Evolutionary conservation across 2,888 invertebrate species (phyloP), one percentile per base, ranked within the genome.

Genomic region (Drosophila affinis): DNA sequence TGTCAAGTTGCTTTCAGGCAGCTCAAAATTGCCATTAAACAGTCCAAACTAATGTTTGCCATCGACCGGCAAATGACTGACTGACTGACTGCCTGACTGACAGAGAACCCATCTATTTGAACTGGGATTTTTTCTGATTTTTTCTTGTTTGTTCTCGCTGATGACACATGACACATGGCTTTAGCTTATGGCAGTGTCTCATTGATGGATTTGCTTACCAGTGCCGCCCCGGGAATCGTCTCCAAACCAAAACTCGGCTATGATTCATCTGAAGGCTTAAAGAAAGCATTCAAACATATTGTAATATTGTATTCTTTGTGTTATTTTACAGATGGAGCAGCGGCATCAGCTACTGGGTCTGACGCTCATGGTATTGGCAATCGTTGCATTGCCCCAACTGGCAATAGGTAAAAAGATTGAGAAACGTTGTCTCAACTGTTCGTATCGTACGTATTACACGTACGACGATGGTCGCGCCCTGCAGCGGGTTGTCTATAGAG

Each of bases 381-480:
- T 75, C 18, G 58, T 58, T 6, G 58, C 62, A 49, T 65, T 77
- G 75, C 61, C 75, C 65, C 59, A 73, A 39, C 45, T 64, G 32
- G 70, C 74, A 57, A 54, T 81, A 77, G 91, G 89, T 78, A 91
- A 90, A 78, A 88, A 89, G 73, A 17, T 90, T n/a, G 87, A 84
- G 68, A 86, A 86, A 58, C 89, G 91, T 65, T 91, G 91, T 78
- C 75, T 87, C 32, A 88, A 89, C 63, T 91, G 91, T 76, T 80
- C 90, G 59, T 88, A 90, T 71, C 90, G 81, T 75, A 89, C 86
- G 61, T 90, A 90, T 79, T 90, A 90, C 69, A 89, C 90, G 51
- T 86, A 91, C 63, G 86, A 84, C 62, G 88, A 90, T 75, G 90
- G 91, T 64, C 83, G 87, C 60, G 68, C 85, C 77, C 82, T 83